Percentiles rank a stretch among this genome's conserved stretches.
These are phyloP conservation scores for Ceratina calcarata DNA, from an alignment of 1,140 invertebrate species.

Conservation along the genomic window DNA sequence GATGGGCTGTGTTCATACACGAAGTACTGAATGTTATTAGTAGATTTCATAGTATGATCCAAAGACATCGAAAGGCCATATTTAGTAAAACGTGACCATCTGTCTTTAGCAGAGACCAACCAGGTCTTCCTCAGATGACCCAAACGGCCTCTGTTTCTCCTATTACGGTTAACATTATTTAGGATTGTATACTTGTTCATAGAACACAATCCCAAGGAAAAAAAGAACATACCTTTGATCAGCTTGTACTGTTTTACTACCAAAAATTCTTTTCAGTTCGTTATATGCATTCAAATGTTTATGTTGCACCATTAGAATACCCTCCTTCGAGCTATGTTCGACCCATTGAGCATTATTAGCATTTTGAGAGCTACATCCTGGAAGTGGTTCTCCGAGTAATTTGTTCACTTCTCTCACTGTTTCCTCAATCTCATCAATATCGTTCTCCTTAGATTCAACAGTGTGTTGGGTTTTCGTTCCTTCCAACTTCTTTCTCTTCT, in stretches of 20 bases:
- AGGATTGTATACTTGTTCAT: neutral
- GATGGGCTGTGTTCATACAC: conserved; percentile 89
- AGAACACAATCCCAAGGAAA: conserved; percentile 22
- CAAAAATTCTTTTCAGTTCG: conserved; percentile 93
- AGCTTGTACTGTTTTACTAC: conserved; percentile 87
- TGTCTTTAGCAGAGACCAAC: conserved; percentile 85
- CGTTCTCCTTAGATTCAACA: conserved; percentile 81
- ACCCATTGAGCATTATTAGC: conserved; percentile 66
- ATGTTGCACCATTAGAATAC: conserved; percentile 84
- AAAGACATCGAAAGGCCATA: conserved; percentile 88
- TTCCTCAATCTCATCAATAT: conserved; percentile 87
- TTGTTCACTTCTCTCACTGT: conserved; percentile 87
- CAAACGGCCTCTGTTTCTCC: conserved; percentile 80
- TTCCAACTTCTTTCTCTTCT: conserved; percentile 81
- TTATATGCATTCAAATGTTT: conserved; percentile 91
- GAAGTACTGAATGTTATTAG: conserved; percentile 84
- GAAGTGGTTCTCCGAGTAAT: conserved; percentile 83
- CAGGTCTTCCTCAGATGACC: conserved; percentile 84
- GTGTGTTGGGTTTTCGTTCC: conserved; percentile 74
- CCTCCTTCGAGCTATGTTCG: conserved; percentile 74
- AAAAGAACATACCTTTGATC: conserved; percentile 82
- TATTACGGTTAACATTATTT: conserved; percentile 78
- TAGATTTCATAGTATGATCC: conserved; percentile 77
- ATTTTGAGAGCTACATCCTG: conserved; percentile 65
- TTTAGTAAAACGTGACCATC: conserved; percentile 85